Evolutionary conservation across 2,888 invertebrate species (phyloP).

Genomic region (Cheilosia soror): DNA sequence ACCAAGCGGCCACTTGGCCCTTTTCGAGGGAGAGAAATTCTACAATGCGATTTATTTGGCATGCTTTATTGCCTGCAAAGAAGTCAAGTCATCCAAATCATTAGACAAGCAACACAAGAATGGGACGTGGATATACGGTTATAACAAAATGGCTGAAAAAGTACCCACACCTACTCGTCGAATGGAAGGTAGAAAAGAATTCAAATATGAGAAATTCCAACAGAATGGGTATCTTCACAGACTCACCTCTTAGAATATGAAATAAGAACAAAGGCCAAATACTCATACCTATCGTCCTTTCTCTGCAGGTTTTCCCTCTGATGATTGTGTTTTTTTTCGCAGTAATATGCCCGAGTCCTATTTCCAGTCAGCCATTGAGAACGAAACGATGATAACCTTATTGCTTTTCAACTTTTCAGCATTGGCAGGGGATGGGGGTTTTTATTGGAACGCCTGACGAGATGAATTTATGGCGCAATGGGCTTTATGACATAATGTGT

Average conservation of each 20-base stretch:
- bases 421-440: slow-evolving; percentile 12
- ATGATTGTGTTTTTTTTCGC: not conserved
- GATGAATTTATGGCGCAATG: slow-evolving; percentile 59
- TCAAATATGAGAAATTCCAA: slow-evolving; percentile 22
- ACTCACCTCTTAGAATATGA: not conserved
- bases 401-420: slow-evolving; percentile 51
- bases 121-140: not conserved
- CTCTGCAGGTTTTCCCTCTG: not conserved
- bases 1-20: not conserved
- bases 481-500: slow-evolving; percentile 39
- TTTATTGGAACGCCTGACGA: slow-evolving; percentile 17
- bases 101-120: slow-evolving; percentile 5
- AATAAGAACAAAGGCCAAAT: slow-evolving; percentile 24
- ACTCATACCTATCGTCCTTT: not conserved
- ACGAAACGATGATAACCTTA: slow-evolving; percentile 38
- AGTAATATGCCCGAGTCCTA: slow-evolving; percentile 1
- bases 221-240: not conserved
- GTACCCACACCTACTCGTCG: not conserved
- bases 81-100: slow-evolving; percentile 49
- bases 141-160: slow-evolving; percentile 5
- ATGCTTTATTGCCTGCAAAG: slow-evolving; percentile 18
- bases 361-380: slow-evolving; percentile 5
- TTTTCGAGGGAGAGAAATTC: not conserved
- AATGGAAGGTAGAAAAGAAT: not conserved
- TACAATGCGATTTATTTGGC: not conserved